phyloP scores from a whole-genome alignment of 64 coral and sea anemone genomes.

The Stichodactyla helianthus region DNA sequence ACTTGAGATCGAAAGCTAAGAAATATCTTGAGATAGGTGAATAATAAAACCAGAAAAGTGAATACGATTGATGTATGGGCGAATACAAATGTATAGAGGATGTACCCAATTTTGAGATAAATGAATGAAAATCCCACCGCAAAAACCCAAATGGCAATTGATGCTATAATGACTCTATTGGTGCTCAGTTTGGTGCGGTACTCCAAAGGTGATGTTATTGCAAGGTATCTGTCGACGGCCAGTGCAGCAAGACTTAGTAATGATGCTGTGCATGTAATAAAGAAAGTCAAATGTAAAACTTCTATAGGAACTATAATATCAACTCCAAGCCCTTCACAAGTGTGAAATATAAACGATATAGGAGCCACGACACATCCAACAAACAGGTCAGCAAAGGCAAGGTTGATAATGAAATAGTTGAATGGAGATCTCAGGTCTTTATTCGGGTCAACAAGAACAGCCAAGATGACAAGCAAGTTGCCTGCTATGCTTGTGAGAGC shows the following conservation, averaged over 20 bases:
- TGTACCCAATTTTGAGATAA: conserved; percentile 73
- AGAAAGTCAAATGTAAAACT: conserved; percentile 58
- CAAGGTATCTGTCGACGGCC: conserved; percentile 74
- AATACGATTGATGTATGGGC: conserved; percentile 64
- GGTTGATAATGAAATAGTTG: conserved; percentile 73
- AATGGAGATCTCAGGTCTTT: conserved; percentile 75
- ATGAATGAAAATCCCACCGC: conserved; percentile 54
- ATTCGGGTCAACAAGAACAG: conserved; percentile 67
- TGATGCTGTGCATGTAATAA: conserved; percentile 77
- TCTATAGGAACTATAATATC: conserved; percentile 16
- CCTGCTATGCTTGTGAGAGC: conserved; percentile 58
- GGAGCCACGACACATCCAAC: conserved; percentile 71
- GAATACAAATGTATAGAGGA: conserved; percentile 62
- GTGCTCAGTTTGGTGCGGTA: conserved; percentile 48
- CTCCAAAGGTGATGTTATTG: conserved; percentile 54
- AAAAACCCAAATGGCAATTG: conserved; percentile 46
- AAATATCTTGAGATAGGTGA: conserved; percentile 55
- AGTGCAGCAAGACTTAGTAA: conserved; percentile 80
- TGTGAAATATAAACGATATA: conserved; percentile 49
- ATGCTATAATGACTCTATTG: conserved; percentile 18
- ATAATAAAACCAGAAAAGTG: conserved; percentile 63
- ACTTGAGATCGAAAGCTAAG: neutral
- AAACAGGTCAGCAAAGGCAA: conserved; percentile 61
- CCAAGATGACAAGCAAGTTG: conserved; percentile 72
- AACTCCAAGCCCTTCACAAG: conserved; percentile 40